A percentile compares a stretch with the other conserved stretches of the same genome.
Conservation (phyloP, 2,888 invertebrate species). For the Scaptodrosophila latifasciaeformis region DNA sequence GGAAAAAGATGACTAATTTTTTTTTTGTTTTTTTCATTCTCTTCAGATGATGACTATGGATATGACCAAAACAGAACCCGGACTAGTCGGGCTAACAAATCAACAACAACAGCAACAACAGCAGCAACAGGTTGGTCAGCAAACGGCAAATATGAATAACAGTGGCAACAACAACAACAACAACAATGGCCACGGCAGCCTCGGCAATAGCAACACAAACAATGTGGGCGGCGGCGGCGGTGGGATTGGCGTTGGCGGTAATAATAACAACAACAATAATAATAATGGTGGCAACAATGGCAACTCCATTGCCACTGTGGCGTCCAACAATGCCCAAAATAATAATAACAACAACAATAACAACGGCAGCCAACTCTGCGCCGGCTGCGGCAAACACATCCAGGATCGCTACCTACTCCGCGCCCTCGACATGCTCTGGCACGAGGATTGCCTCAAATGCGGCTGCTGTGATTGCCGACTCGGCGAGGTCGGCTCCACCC, state of each 20-base stretch:
- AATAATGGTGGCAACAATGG: slow-evolving; percentile 16
- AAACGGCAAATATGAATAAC: slow-evolving; percentile 45
- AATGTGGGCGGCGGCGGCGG: no score
- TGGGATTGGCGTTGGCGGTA: slow-evolving; percentile 12
- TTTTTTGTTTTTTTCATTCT: neutral
- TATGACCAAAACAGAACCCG: slow-evolving; percentile 85
- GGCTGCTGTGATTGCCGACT: slow-evolving; percentile 97
- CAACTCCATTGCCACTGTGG: slow-evolving; percentile 54
- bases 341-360: slow-evolving; percentile 68
- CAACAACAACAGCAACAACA: slow-evolving; percentile 47
- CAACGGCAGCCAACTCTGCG: slow-evolving; percentile 84
- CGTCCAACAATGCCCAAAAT: no score
- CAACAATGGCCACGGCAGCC: slow-evolving; percentile 32
- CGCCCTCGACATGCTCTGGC: slow-evolving; percentile 96
- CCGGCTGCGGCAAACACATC: slow-evolving; percentile 95
- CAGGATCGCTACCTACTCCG: slow-evolving; percentile 93
- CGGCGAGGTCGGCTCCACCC: slow-evolving; percentile 96
- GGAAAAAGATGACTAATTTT: no score
- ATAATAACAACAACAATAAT: slow-evolving; percentile 39
- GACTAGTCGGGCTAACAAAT: slow-evolving; percentile 73
- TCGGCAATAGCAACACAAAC: slow-evolving; percentile 25
- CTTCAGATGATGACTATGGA: slow-evolving; percentile 88
- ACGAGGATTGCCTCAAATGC: slow-evolving; percentile 98
- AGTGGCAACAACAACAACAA: slow-evolving; percentile 47
- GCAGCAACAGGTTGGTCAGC: slow-evolving; percentile 29